Evolutionary conservation across 2,113 vertebrate genomes (phyloP).

Genomic region (Circaetus cinerascens): DNA sequence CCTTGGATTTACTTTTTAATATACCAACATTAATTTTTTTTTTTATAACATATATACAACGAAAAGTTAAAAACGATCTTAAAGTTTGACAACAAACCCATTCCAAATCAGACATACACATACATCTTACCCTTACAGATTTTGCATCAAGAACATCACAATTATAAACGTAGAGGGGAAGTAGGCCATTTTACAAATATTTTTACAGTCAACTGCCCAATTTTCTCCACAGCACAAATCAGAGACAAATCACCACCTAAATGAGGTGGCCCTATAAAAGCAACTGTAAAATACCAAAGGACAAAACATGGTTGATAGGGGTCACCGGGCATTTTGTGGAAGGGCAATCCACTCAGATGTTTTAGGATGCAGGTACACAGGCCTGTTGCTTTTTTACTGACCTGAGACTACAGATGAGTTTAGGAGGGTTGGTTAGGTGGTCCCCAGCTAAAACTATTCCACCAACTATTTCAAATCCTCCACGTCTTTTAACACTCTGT

Average conservation of each 20-base stretch:
- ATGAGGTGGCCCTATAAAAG: conserved; percentile 27
- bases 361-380: not conserved
- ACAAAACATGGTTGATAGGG: not conserved
- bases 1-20: conserved; percentile 28
- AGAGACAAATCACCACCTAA: not conserved
- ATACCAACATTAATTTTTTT: not conserved
- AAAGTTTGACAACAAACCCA: not conserved
- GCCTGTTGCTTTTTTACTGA: not conserved
- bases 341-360: not conserved
- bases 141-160: not conserved
- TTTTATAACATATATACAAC: not conserved
- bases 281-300: conserved; percentile 45
- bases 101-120: not conserved
- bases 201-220: not conserved
- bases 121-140: not conserved
- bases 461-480: not conserved
- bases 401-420: not conserved
- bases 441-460: not conserved
- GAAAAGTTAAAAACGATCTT: not conserved
- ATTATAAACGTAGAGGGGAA: not conserved
- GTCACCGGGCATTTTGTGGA: not conserved
- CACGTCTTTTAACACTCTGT: not conserved
- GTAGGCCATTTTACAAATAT: not conserved
- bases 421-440: not conserved
- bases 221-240: not conserved